Evolutionary conservation across 1,140 invertebrate species (phyloP).

Genomic region (Brachionus plicatilis): DNA sequence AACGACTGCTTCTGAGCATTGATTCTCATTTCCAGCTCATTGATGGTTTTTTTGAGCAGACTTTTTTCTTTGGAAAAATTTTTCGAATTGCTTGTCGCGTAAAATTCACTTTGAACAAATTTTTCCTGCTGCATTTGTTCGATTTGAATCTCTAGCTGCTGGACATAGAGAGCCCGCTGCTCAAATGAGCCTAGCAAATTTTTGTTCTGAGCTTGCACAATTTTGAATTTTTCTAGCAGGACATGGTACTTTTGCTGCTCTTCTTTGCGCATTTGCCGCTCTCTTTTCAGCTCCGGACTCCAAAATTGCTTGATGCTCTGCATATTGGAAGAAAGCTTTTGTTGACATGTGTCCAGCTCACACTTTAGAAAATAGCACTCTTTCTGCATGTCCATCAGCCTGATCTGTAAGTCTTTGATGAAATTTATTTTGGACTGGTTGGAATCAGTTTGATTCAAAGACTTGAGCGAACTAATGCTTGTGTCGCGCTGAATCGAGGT

Average conservation of each 20-base stretch:
- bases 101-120: conserved; percentile 35
- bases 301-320: conserved; percentile 99
- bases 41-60: conserved; percentile 64
- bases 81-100: conserved; percentile 52
- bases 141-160: conserved; percentile 64
- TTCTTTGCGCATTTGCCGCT: conserved; percentile 87
- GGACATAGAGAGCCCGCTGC: conserved; percentile 1
- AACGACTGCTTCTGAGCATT: conserved; percentile 96
- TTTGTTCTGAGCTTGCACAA: conserved; percentile 69
- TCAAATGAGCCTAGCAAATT: background rate
- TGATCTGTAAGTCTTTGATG: conserved; percentile 32
- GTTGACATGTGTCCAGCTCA: conserved; percentile 1
- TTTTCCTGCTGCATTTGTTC: conserved; percentile 83
- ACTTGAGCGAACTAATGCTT: background rate
- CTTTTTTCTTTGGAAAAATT: conserved; percentile 87
- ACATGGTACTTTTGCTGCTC: conserved; percentile 81
- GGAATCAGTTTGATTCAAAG: background rate
- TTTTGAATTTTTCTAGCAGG: conserved; percentile 72
- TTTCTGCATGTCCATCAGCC: conserved; percentile 35
- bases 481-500: background rate
- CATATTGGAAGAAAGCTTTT: conserved; percentile 88
- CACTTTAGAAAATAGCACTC: conserved; percentile 31
- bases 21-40: conserved; percentile 83
- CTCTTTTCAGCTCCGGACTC: conserved; percentile 98
- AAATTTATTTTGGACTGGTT: conserved; percentile 31